Evolutionary conservation across 2,888 invertebrate genomes (phyloP).

Genomic region (Tachystola acroxantha): DNA sequence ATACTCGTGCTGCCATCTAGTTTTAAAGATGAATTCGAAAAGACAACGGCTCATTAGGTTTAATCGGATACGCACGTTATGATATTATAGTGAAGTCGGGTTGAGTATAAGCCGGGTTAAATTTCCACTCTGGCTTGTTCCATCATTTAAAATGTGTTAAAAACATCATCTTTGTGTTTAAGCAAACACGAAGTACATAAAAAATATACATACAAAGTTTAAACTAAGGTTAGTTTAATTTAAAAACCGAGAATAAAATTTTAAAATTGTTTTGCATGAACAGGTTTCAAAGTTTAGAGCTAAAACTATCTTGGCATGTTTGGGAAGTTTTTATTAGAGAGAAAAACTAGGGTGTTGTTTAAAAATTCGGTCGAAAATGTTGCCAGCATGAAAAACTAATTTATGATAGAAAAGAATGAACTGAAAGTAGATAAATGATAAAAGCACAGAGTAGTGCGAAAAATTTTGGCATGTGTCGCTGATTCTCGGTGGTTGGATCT

Average conservation of each 20-base stretch:
- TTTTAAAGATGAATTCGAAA: too few relatives aligned
- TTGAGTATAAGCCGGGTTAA: too few relatives aligned
- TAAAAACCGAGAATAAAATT: conserved; percentile 15
- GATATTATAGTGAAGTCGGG: too few relatives aligned
- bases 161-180: too few relatives aligned
- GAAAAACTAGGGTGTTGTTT: conserved; percentile 32
- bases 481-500: conserved; percentile 53
- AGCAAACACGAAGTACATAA: too few relatives aligned
- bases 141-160: too few relatives aligned
- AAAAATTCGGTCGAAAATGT: conserved; percentile 43
- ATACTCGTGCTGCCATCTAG: too few relatives aligned
- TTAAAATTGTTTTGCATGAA: conserved; percentile 52
- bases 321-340: conserved; percentile 31
- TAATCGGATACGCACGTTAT: too few relatives aligned
- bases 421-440: conserved; percentile 49
- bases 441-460: conserved; percentile 75
- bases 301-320: conserved; percentile 54
- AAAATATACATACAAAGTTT: too few relatives aligned
- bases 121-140: too few relatives aligned
- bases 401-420: conserved; percentile 50
- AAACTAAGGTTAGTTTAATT: conserved; percentile 9
- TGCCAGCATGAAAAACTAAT: conserved; percentile 71
- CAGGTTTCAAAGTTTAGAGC: conserved; percentile 40
- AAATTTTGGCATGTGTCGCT: conserved; percentile 68
- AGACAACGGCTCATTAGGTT: too few relatives aligned